Conservation (phyloP, 2,797 vertebrate genomes). For the Anguilla pacifica region DNA sequence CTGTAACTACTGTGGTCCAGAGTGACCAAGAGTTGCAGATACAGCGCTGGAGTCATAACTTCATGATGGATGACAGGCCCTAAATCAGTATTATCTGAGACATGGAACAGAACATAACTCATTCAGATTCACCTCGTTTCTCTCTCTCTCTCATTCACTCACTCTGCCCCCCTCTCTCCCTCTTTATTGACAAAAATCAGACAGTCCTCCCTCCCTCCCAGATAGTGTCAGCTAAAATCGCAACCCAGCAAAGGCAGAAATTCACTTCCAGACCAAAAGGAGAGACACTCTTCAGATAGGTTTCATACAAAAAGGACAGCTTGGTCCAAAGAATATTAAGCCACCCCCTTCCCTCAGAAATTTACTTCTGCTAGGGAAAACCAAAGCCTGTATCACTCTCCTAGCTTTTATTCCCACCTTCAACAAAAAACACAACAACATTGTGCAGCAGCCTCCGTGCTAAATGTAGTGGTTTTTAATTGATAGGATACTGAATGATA, state of each 20-base stretch:
- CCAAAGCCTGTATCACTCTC: background rate
- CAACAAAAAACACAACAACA: background rate
- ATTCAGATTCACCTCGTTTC: background rate
- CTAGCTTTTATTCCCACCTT: no score
- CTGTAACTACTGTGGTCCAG: background rate
- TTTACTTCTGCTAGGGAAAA: background rate
- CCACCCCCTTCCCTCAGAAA: constrained; percentile 18
- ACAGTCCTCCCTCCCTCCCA: constrained; percentile 34
- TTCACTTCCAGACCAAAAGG: constrained; percentile 26
- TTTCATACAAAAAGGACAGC: constrained; percentile 26
- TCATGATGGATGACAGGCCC: background rate
- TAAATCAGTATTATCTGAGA: constrained; percentile 18
- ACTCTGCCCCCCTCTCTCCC: background rate
- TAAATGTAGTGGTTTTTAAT: constrained; percentile 17
- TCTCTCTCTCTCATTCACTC: background rate
- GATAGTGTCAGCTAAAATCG: constrained; percentile 29
- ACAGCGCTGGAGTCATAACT: background rate
- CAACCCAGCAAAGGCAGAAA: constrained; percentile 55
- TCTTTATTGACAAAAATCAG: constrained; percentile 43
- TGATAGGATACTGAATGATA: constrained; percentile 24
- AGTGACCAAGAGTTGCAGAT: background rate
- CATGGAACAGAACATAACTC: background rate
- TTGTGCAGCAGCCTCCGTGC: background rate
- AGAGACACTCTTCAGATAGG: constrained; percentile 10
- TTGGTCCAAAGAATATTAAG: constrained; percentile 24